Percentiles rank a stretch among this genome's conserved stretches.
Conservation (phyloP, 2,797 vertebrate genomes). For the Myioborus melanocephalus region DNA sequence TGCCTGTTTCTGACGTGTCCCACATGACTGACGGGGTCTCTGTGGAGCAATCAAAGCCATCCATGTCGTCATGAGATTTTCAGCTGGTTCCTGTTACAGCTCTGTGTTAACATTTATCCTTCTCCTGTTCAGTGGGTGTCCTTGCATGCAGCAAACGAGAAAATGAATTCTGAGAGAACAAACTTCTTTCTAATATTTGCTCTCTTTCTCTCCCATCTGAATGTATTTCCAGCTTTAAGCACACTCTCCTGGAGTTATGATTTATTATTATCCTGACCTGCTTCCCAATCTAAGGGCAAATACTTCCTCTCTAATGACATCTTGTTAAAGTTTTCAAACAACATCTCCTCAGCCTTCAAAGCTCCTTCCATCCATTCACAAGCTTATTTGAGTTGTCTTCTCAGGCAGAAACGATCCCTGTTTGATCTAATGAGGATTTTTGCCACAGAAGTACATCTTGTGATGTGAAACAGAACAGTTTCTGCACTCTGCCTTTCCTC, state of each 20-base stretch:
- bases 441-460: not conserved
- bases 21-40: rapidly evolving
- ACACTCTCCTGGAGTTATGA: not conserved
- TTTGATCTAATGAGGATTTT: not conserved
- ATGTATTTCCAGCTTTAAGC: not conserved
- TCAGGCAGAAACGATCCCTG: not conserved
- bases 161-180: not conserved
- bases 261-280: not conserved
- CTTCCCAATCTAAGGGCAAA: not conserved
- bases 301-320: constrained; percentile 15
- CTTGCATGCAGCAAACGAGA: not conserved
- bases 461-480: not conserved
- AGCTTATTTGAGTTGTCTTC: not conserved
- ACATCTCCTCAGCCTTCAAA: not conserved
- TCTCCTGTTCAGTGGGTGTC: not conserved
- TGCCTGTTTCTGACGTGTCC: not conserved
- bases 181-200: not conserved
- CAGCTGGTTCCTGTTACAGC: not conserved
- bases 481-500: not conserved
- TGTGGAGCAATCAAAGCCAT: not conserved
- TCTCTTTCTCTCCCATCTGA: not conserved
- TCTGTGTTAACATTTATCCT: not conserved
- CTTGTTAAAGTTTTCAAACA: constrained; percentile 19
- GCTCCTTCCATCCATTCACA: not conserved
- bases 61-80: not conserved